phyloP scores from a whole-genome alignment of 2,888 invertebrate species.

The Eucera pruinosa region DNA sequence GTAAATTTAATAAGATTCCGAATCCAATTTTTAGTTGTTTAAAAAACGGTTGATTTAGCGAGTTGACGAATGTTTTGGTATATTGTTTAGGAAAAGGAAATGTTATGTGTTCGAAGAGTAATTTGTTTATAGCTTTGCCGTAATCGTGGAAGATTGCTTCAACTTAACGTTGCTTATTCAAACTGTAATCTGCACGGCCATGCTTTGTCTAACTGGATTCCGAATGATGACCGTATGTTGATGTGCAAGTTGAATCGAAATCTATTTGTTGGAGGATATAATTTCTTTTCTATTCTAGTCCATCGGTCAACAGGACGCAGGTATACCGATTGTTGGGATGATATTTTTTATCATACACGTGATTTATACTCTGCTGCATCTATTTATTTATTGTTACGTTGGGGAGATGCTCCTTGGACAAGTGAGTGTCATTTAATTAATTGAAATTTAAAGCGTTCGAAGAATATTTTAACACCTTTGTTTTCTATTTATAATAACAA shows the following conservation, averaged over 20 bases:
- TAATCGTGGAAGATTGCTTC: slow-evolving; percentile 63
- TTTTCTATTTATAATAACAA: no score
- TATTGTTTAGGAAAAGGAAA: not conserved
- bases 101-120: not conserved
- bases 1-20: no score
- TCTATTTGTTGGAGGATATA: no score
- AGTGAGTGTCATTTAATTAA: slow-evolving; percentile 37
- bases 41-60: no score
- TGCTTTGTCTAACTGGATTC: slow-evolving; percentile 70
- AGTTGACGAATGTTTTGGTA: not conserved
- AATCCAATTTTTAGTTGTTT: no score
- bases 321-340: slow-evolving; percentile 32
- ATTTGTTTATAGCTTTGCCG: slow-evolving; percentile 48
- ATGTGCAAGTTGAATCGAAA: not conserved
- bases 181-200: slow-evolving; percentile 53
- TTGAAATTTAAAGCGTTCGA: not conserved
- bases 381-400: slow-evolving; percentile 72
- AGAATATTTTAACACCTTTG: no score
- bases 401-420: slow-evolving; percentile 65
- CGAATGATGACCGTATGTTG: slow-evolving; percentile 61
- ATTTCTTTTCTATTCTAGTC: slow-evolving; percentile 39
- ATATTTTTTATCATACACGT: slow-evolving; percentile 51
- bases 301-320: slow-evolving; percentile 16
- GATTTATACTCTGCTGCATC: slow-evolving; percentile 58
- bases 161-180: slow-evolving; percentile 64